Conservation (phyloP, 2,888 invertebrate genomes). For the Leptopterna dolabrata region DNA sequence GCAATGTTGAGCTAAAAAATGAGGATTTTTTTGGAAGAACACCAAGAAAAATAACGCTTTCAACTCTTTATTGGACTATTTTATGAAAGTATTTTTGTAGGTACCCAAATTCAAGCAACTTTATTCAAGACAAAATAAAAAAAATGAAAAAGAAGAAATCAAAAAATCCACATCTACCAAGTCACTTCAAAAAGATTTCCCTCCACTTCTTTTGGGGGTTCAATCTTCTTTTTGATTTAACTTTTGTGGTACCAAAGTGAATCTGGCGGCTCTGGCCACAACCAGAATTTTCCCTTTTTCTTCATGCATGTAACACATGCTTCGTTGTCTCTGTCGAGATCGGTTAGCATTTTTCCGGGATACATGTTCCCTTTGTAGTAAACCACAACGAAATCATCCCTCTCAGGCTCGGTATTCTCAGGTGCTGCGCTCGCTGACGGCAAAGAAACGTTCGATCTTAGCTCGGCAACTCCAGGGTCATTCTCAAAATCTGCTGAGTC, state of each 20-base stretch:
- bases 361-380: not conserved
- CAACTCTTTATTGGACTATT: not conserved
- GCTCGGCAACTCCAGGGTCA: not conserved
- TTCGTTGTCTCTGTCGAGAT: not conserved
- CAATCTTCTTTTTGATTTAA: not conserved
- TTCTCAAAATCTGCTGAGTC: not conserved
- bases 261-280: constrained; percentile 31
- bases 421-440: not conserved
- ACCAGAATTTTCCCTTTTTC: constrained; percentile 6
- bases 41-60: not conserved
- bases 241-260: constrained; percentile 18
- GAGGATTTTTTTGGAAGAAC: not conserved
- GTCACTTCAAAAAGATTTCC: constrained; percentile 16
- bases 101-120: too few relatives aligned
- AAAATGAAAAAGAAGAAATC: too few relatives aligned
- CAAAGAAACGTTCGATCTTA: not conserved
- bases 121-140: too few relatives aligned
- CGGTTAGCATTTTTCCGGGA: constrained; percentile 10
- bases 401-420: not conserved
- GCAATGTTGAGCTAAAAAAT: not conserved
- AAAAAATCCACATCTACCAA: not conserved
- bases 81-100: not conserved
- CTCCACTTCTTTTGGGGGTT: constrained; percentile 28
- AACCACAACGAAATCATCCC: not conserved
- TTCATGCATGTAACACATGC: constrained; percentile 1